Conservation (phyloP, 1,140 invertebrate species). For the Sycophila sp. region DNA sequence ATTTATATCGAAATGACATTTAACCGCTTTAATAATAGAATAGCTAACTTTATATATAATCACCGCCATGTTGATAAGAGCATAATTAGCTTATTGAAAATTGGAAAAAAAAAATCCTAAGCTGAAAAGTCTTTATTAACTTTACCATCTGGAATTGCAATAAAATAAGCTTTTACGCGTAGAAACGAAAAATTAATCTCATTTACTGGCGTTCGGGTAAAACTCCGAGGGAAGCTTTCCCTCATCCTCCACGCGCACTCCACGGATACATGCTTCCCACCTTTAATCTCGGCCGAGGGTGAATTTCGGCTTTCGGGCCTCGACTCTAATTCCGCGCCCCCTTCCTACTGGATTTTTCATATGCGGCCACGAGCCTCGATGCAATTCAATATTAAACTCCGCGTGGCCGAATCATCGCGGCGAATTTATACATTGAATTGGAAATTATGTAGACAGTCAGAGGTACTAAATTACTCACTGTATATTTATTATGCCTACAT, state of each 20-base stretch:
- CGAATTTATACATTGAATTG: slow-evolving; percentile 3
- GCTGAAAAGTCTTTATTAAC: background rate
- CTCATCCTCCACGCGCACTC: no score
- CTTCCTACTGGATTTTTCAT: background rate
- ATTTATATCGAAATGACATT: no score
- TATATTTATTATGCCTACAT: no score
- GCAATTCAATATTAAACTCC: slow-evolving; percentile 12
- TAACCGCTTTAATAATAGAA: no score
- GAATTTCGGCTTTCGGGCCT: background rate
- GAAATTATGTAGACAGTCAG: background rate
- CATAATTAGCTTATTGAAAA: no score
- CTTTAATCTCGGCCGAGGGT: background rate
- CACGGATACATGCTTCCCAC: background rate
- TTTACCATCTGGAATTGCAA: no score
- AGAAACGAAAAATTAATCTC: background rate
- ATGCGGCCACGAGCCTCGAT: no score
- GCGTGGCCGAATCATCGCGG: background rate
- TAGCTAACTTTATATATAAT: no score
- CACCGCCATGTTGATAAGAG: no score
- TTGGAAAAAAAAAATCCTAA: background rate
- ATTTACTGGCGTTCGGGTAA: background rate
- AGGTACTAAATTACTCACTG: background rate
- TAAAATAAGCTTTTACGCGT: background rate
- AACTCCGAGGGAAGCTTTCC: no score
- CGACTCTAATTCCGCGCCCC: background rate